Conservation (phyloP, 2,888 invertebrate species). For the Lamellibrachia columna region DNA sequence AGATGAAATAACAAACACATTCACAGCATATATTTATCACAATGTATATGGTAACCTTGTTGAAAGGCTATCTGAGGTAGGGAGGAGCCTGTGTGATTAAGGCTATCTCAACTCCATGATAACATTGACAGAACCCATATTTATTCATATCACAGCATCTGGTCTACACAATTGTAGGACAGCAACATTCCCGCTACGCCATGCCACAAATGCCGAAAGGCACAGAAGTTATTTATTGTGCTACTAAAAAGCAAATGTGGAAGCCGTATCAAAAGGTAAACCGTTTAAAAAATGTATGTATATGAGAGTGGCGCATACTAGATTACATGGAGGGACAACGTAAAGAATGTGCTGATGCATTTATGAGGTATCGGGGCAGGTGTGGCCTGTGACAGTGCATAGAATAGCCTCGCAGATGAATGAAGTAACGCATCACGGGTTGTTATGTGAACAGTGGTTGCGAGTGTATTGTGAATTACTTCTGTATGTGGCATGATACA, state of each 20-base stretch:
- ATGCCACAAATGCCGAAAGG: too few relatives aligned
- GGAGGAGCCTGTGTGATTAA: background rate
- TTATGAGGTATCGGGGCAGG: too few relatives aligned
- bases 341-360: too few relatives aligned
- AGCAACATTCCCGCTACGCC: background rate
- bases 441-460: too few relatives aligned
- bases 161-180: background rate
- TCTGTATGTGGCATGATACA: too few relatives aligned
- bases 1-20: background rate
- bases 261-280: background rate
- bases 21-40: background rate
- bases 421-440: too few relatives aligned
- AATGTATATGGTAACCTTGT: background rate
- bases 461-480: too few relatives aligned
- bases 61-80: background rate
- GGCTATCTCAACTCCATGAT: background rate
- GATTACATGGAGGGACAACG: too few relatives aligned
- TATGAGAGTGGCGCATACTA: too few relatives aligned
- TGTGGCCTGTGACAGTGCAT: too few relatives aligned
- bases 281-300: too few relatives aligned
- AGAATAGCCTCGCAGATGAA: too few relatives aligned
- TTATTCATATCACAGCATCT: background rate
- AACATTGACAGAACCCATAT: background rate
- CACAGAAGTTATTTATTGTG: background rate
- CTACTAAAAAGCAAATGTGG: background rate